Conservation (phyloP, 2,113 vertebrate genomes). For the Heterotilapia buettikoferi region DNA sequence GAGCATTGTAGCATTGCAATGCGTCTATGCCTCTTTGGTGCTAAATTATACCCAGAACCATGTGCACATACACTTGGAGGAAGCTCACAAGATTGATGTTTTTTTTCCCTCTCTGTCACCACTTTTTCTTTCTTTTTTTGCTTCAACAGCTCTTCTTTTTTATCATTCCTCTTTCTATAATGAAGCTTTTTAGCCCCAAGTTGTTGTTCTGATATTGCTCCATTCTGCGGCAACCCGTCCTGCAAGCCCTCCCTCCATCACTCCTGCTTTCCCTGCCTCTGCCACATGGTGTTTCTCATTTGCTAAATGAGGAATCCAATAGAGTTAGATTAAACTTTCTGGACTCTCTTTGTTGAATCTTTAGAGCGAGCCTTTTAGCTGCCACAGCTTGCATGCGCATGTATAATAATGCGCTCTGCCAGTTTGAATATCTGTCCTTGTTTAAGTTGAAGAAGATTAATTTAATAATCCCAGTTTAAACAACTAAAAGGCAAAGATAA, state of each 20-base stretch:
- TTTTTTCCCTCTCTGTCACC: neutral
- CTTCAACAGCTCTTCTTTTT: neutral
- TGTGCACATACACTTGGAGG: neutral
- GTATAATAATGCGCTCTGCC: neutral
- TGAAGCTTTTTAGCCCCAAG: neutral
- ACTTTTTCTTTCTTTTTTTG: neutral
- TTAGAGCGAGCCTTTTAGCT: constrained; percentile 28
- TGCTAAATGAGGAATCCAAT: constrained; percentile 53
- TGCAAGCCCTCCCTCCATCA: neutral
- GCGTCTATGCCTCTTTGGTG: neutral
- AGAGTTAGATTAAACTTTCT: constrained; percentile 51
- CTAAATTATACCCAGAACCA: neutral
- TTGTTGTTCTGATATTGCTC: constrained; percentile 14
- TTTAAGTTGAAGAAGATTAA: constrained; percentile 17
- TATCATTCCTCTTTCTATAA: neutral
- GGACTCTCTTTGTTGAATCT: constrained; percentile 17
- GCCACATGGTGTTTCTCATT: constrained; percentile 47
- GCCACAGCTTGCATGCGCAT: neutral
- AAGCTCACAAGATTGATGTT: neutral
- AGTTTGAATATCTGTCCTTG: constrained; percentile 7
- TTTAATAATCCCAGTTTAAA: constrained; percentile 34
- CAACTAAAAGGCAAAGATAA: constrained; percentile 22
- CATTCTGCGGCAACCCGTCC: neutral
- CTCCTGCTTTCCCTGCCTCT: neutral
- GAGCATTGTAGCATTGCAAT: neutral